A percentile compares a stretch with the other conserved stretches of the same genome.
phyloP scores from a whole-genome alignment of 2,797 vertebrate genomes.

The Hydrolagus colliei region DNA sequence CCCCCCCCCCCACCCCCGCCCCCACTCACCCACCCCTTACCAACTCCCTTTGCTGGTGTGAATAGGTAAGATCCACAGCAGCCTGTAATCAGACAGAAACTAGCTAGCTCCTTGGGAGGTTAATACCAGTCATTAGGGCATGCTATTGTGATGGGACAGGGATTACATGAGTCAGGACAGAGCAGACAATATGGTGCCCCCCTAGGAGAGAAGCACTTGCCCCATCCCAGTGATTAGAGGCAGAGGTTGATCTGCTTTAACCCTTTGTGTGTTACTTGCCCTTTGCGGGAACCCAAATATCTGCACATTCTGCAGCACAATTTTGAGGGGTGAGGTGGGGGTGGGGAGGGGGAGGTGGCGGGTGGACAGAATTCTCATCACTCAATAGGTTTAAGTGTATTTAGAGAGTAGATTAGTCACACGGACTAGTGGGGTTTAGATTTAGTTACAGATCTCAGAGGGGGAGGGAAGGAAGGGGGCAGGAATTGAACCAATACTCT shows the following conservation, averaged over 20 bases:
- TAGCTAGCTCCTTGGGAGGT: slow-evolving; percentile 56
- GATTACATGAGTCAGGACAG: slow-evolving; percentile 67
- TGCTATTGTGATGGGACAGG: slow-evolving; percentile 60
- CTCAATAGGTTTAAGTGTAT: no score
- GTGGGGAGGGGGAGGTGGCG: no score
- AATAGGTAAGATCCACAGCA: slow-evolving; percentile 8
- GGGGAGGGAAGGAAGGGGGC: no score
- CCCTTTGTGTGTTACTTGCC: background rate
- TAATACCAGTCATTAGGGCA: slow-evolving; percentile 61
- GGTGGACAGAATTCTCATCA: no score
- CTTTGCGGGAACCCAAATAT: background rate
- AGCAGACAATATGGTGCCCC: slow-evolving; percentile 62
- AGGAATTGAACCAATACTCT: no score
- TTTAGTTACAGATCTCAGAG: no score
- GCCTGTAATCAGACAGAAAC: slow-evolving; percentile 39
- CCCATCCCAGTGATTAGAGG: background rate
- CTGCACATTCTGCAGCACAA: background rate
- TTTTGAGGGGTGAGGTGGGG: background rate
- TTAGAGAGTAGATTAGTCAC: no score
- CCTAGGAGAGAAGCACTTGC: slow-evolving; percentile 23
- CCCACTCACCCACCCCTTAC: no score
- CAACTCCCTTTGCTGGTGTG: background rate
- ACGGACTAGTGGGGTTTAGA: no score
- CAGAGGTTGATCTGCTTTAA: background rate
- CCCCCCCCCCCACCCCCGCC: no score